A percentile compares a stretch with the other conserved stretches of the same genome.
These are phyloP conservation scores for Gymnocheta viridis DNA, from an alignment of 2,888 invertebrate genomes.

Conservation along the genomic window DNA sequence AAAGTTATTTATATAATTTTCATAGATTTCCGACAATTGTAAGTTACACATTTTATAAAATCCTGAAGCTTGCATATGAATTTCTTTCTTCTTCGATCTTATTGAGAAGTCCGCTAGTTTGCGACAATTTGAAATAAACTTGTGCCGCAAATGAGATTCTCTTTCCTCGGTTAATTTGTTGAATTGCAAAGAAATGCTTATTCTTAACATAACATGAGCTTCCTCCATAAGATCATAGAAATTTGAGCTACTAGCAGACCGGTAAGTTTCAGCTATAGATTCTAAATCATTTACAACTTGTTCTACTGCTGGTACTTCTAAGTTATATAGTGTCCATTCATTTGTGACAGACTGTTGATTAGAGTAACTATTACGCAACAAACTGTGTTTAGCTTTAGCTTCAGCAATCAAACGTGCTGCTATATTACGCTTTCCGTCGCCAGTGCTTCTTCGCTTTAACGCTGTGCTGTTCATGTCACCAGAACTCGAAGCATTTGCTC, in stretches of 20 bases:
- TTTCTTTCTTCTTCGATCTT: constrained; percentile 80
- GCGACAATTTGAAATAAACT: constrained; percentile 78
- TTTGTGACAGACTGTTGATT: constrained; percentile 73
- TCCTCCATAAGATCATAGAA: constrained; percentile 89
- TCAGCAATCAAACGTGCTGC: constrained; percentile 78
- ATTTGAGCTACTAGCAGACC: constrained; percentile 85
- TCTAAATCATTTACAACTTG: constrained; percentile 88
- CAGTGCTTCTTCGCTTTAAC: constrained; percentile 69
- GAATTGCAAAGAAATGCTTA: constrained; percentile 78
- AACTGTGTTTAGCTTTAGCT: constrained; percentile 78
- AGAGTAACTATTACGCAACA: constrained; percentile 72
- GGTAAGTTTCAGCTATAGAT: constrained; percentile 86
- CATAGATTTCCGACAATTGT: constrained; percentile 77
- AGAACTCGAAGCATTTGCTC: constrained; percentile 70
- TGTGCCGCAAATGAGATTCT: constrained; percentile 75
- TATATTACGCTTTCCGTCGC: constrained; percentile 76
- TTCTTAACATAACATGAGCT: constrained; percentile 86
- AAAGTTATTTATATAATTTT: constrained; percentile 76
- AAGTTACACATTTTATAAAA: constrained; percentile 81
- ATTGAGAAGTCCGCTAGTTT: constrained; percentile 81
- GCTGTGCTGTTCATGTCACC: constrained; percentile 71
- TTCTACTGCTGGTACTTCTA: constrained; percentile 86
- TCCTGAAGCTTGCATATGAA: constrained; percentile 80
- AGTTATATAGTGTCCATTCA: constrained; percentile 88
- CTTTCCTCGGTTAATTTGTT: constrained; percentile 74